phyloP scores from a whole-genome alignment of 2,113 vertebrate genomes.

The Sorex fumeus region DNA sequence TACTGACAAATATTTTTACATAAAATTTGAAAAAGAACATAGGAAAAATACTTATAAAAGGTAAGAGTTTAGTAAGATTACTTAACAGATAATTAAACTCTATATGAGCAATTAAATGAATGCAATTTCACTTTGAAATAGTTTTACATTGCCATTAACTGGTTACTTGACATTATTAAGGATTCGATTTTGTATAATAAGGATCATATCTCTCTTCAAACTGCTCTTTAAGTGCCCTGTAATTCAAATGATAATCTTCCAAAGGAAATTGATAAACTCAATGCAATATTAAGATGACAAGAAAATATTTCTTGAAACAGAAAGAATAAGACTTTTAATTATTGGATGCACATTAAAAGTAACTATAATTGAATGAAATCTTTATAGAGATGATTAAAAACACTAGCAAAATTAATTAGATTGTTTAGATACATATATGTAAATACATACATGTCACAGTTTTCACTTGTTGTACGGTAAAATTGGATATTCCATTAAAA shows the following conservation, averaged over 20 bases:
- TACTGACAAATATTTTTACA: not conserved
- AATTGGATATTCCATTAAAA: too few relatives aligned
- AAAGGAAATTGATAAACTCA: not conserved
- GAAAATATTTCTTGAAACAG: not conserved
- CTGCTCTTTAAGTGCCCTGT: not conserved
- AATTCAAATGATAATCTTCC: not conserved
- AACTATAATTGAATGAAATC: not conserved
- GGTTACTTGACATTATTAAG: not conserved
- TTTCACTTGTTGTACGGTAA: too few relatives aligned
- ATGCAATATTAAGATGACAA: not conserved
- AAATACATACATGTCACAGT: too few relatives aligned
- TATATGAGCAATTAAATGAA: not conserved
- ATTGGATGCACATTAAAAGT: not conserved
- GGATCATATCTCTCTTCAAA: not conserved
- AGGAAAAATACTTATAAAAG: not conserved
- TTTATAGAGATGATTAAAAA: not conserved
- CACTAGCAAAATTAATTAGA: too few relatives aligned
- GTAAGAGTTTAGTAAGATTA: not conserved
- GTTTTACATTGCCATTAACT: not conserved
- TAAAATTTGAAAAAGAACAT: not conserved
- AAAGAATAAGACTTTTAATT: not conserved
- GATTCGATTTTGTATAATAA: not conserved
- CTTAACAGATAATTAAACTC: not conserved
- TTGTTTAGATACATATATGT: too few relatives aligned
- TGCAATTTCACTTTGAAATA: not conserved